These are phyloP conservation scores for Apodemus speciosus DNA, from an alignment of 2,113 vertebrate genomes.

Conservation along the genomic window DNA sequence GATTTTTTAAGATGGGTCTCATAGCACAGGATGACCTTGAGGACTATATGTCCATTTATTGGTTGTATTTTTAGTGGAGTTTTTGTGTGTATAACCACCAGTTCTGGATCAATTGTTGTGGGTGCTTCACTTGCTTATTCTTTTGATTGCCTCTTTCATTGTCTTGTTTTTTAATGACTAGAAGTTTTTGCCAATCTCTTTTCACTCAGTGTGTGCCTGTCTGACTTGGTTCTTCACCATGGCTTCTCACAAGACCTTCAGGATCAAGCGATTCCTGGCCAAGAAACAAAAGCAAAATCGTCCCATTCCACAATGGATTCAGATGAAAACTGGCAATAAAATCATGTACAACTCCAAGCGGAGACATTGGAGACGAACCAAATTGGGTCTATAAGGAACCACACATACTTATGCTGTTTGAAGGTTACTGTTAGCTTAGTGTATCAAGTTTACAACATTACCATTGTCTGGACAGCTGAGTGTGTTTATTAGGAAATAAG, in stretches of 20 bases:
- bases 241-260: conserved; percentile 62
- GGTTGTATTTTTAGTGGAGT: not conserved
- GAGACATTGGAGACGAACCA: conserved; percentile 51
- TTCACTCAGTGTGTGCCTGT: too few species aligned
- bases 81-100: not conserved
- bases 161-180: not conserved
- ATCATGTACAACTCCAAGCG: conserved; percentile 51
- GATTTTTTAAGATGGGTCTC: not conserved
- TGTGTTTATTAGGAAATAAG: not conserved
- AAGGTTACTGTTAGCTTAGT: not conserved
- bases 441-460: not conserved
- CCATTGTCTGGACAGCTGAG: not conserved
- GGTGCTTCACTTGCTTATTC: not conserved
- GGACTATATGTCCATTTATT: not conserved
- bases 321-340: conserved; percentile 59
- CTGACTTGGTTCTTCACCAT: not conserved
- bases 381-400: conserved; percentile 38
- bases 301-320: conserved; percentile 52
- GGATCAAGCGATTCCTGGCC: conserved; percentile 46
- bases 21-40: not conserved
- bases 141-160: not conserved
- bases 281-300: conserved; percentile 61
- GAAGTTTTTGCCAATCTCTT: not conserved
- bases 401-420: not conserved
- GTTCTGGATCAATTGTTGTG: not conserved